Conservation (phyloP, 2,113 vertebrate species). For the Nothobranchius furzeri region DNA sequence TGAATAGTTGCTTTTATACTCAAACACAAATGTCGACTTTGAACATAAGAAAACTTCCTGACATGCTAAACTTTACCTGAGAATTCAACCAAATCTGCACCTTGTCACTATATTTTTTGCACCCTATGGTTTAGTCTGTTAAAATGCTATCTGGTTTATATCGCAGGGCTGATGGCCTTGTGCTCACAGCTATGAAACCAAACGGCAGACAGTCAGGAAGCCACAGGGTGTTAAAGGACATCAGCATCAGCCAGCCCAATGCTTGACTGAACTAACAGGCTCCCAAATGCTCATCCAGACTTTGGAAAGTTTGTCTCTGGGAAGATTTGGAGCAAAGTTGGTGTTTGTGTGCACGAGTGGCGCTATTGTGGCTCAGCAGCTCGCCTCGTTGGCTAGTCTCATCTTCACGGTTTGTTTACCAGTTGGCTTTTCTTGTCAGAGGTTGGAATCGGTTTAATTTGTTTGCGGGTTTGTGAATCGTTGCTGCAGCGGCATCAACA, state of each 20-base stretch:
- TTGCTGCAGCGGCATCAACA: constrained; percentile 1
- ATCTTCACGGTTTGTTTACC: constrained; percentile 21
- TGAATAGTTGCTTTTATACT: neutral
- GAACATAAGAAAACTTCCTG: neutral
- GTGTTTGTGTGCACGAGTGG: constrained; percentile 1
- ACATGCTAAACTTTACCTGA: constrained; percentile 9
- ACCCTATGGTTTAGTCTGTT: neutral
- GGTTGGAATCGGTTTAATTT: constrained; percentile 34
- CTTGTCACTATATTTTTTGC: neutral
- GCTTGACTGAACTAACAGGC: constrained; percentile 60
- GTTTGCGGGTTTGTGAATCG: constrained; percentile 19
- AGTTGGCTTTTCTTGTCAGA: constrained; percentile 39
- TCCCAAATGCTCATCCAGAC: constrained; percentile 45
- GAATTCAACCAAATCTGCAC: neutral
- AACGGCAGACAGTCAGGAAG: constrained; percentile 41
- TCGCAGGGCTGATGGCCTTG: constrained; percentile 36
- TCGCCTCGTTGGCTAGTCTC: constrained; percentile 33
- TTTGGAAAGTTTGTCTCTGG: constrained; percentile 25
- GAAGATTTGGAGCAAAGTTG: constrained; percentile 17
- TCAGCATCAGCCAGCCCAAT: constrained; percentile 47
- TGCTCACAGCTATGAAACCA: constrained; percentile 28
- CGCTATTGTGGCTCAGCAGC: constrained; percentile 7
- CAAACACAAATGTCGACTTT: neutral
- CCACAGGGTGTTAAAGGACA: constrained; percentile 53
- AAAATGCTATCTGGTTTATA: constrained; percentile 42